A percentile compares a stretch with the other conserved stretches of the same genome.
Evolutionary conservation across 2,888 invertebrate species (phyloP).

Genomic region (Bembecia ichneumoniformis): DNA sequence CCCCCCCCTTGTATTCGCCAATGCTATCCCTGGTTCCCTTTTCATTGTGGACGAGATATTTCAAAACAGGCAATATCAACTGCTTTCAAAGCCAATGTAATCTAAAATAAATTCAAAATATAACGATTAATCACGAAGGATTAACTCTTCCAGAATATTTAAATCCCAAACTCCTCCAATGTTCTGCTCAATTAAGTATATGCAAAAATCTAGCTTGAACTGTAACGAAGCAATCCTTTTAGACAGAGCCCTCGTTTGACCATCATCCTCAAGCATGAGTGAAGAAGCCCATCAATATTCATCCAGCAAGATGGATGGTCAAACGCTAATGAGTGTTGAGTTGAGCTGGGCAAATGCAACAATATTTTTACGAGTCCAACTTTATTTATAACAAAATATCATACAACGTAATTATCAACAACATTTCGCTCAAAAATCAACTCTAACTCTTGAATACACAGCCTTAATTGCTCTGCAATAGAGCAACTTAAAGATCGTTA

Average conservation of each 20-base stretch:
- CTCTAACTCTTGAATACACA: background rate
- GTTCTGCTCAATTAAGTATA: background rate
- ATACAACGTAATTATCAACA: background rate
- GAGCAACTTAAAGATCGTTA: background rate
- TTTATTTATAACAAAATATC: slow-evolving; percentile 4
- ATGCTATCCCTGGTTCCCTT: too few relatives aligned
- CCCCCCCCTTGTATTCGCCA: too few relatives aligned
- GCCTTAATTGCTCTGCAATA: background rate
- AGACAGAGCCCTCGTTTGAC: background rate
- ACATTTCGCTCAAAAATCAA: background rate
- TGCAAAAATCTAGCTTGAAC: slow-evolving; percentile 4
- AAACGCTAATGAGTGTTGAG: slow-evolving; percentile 9
- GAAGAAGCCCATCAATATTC: background rate
- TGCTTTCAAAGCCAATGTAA: too few relatives aligned
- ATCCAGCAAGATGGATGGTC: background rate
- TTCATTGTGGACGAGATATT: too few relatives aligned
- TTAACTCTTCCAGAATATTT: too few relatives aligned
- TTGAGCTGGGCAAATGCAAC: slow-evolving; percentile 5
- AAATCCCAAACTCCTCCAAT: too few relatives aligned
- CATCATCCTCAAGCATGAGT: background rate
- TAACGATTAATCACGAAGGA: too few relatives aligned
- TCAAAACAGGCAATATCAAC: too few relatives aligned
- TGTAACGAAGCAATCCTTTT: slow-evolving; percentile 1
- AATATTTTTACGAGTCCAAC: slow-evolving; percentile 9
- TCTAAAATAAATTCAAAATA: too few relatives aligned